A percentile compares a stretch with the other conserved stretches of the same genome.
Evolutionary conservation across 2,113 vertebrate genomes (phyloP).

Genomic region (Cyprinodon variegatus): DNA sequence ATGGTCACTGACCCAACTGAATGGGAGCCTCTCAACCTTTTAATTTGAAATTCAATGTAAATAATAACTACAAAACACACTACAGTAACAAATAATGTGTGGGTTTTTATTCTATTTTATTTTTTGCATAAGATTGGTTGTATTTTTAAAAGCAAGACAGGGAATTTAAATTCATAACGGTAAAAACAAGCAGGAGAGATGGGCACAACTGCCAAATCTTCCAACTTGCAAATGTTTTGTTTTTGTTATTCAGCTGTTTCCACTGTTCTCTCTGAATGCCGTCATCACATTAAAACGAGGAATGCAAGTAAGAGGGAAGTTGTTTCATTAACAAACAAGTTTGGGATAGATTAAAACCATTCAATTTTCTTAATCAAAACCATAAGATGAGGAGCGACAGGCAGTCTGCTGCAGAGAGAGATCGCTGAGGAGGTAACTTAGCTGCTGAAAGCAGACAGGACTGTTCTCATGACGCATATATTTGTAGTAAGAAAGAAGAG

Average conservation of each 20-base stretch:
- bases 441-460: background rate
- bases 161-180: constrained; percentile 53
- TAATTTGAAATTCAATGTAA: constrained; percentile 50
- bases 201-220: constrained; percentile 28
- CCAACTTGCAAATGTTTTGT: constrained; percentile 51
- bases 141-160: constrained; percentile 43
- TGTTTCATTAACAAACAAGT: constrained; percentile 38
- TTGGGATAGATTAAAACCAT: constrained; percentile 13
- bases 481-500: background rate
- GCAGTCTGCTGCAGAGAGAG: constrained; percentile 9
- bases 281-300: constrained; percentile 31
- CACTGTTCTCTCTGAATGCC: constrained; percentile 36
- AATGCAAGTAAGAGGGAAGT: constrained; percentile 7
- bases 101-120: background rate
- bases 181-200: constrained; percentile 71
- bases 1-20: constrained; percentile 53
- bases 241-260: constrained; percentile 48
- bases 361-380: constrained; percentile 33
- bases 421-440: background rate
- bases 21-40: constrained; percentile 18
- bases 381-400: constrained; percentile 25
- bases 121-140: constrained; percentile 48
- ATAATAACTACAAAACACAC: constrained; percentile 51
- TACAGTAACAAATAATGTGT: constrained; percentile 56
- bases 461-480: background rate